phyloP scores from a whole-genome alignment of 2,113 vertebrate species.

The Vidua chalybeata region DNA sequence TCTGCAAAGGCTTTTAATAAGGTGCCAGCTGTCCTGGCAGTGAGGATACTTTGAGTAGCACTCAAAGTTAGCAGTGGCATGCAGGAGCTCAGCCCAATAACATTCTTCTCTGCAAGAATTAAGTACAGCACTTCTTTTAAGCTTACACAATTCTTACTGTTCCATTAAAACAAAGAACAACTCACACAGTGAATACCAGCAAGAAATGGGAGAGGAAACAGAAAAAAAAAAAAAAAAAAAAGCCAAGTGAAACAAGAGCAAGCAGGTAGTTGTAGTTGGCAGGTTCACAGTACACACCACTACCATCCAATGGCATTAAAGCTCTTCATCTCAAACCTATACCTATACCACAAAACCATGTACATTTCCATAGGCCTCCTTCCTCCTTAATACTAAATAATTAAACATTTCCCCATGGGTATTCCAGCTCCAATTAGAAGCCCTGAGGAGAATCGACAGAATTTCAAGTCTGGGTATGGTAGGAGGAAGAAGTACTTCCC shows the following conservation, averaged over 20 bases:
- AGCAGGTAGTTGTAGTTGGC: neutral
- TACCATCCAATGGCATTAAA: neutral
- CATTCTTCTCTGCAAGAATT: neutral
- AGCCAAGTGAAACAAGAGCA: neutral
- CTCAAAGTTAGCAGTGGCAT: constrained; percentile 24
- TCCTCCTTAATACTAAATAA: neutral
- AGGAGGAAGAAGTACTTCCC: neutral
- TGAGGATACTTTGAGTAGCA: neutral
- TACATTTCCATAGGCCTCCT: neutral
- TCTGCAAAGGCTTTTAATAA: constrained; percentile 40
- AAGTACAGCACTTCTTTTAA: constrained; percentile 9
- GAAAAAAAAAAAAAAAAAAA: no score
- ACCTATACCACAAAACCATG: neutral
- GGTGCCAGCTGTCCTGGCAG: constrained; percentile 19
- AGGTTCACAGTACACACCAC: neutral
- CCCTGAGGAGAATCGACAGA: neutral
- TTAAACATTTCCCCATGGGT: neutral
- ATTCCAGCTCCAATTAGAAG: neutral
- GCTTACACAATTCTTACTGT: constrained; percentile 33
- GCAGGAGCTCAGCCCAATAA: constrained; percentile 20
- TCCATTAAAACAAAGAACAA: constrained; percentile 31
- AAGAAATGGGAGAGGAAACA: neutral
- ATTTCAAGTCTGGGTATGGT: neutral
- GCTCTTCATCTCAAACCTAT: neutral
- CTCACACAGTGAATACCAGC: neutral